Conservation (phyloP, 1,140 invertebrate genomes). For the Yoshiicerus persimilis region DNA sequence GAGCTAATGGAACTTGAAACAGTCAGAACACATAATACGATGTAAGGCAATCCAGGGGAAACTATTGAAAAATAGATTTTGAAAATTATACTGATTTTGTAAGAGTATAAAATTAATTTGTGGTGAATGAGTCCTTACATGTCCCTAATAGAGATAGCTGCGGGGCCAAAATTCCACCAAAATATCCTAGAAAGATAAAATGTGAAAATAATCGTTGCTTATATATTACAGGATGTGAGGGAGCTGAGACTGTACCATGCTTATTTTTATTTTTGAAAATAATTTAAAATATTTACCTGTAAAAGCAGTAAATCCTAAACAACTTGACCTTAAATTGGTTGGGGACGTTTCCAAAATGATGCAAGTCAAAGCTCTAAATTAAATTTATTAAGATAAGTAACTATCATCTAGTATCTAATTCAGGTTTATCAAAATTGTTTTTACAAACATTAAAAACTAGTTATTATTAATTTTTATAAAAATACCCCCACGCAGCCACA, state of each 20-base stretch:
- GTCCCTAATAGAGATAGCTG: slow-evolving; percentile 25
- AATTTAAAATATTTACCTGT: too few relatives aligned
- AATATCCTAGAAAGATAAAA: too few relatives aligned
- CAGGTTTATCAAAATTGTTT: too few relatives aligned
- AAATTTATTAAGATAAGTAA: too few relatives aligned
- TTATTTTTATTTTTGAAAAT: too few relatives aligned
- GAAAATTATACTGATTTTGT: not conserved
- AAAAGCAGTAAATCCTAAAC: slow-evolving; percentile 35
- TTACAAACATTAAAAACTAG: too few relatives aligned
- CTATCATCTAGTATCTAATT: too few relatives aligned
- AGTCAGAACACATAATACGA: slow-evolving; percentile 32
- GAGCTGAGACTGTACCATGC: too few relatives aligned
- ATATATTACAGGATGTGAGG: too few relatives aligned
- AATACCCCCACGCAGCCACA: slow-evolving; percentile 29
- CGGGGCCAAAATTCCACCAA: slow-evolving; percentile 39
- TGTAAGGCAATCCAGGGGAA: slow-evolving; percentile 28
- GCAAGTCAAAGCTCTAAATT: slow-evolving; percentile 27
- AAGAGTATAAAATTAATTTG: too few relatives aligned
- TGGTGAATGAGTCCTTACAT: slow-evolving; percentile 31
- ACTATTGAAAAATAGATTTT: not conserved
- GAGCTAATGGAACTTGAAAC: slow-evolving; percentile 31
- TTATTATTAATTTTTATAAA: too few relatives aligned
- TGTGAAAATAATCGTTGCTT: too few relatives aligned
- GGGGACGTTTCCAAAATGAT: slow-evolving; percentile 39
- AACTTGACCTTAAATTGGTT: slow-evolving; percentile 26